Base-by-base conservation (phyloP, 2,797 vertebrate genomes). In the Bradypus variegatus region DNA sequence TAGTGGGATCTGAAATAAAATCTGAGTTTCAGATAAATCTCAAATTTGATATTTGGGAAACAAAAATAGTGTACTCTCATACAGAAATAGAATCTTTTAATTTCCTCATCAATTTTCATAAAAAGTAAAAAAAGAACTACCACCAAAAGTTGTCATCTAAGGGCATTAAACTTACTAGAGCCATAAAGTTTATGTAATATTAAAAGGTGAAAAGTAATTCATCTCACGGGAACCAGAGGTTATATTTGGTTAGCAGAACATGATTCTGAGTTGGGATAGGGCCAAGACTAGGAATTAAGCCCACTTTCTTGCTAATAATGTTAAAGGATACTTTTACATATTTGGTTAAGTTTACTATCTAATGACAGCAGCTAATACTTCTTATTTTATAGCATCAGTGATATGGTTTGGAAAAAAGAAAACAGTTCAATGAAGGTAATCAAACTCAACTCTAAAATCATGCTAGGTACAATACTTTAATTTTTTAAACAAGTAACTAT, bases 291-390 rank as follows among this genome's bases (percentile, higher is more conserved):
- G 79, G 53, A 94, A 76, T 75, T 94, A 83, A 62, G 21, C 33
- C 29, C 13, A 92, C 78, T 91, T 90, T 95, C 73, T 69, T 41
- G 72, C 29, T 16, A 36, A 80, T 94, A 78, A 10, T 69, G 33
- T 45, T 82, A 88, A 90, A 90, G 53, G 53, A 45, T 72, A 89
- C 45, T 82, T 93, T 60, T 19, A 41, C 15, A 48, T 67, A 76
- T 13, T 69, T 92, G 58, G 60, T 89, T 53, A 76, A 81, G 94
- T 90, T 86, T 93, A 33, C 94, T 89, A 91, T 55, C n/a, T 53
- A 93, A 89, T 18, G n/a, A 60, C 18, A 55, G 27, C 38, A 70
- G 2, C 62, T 90, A 90, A 50, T 81, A 84, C 58, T 87, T 95
- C 75, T 78, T 72, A 53, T 87, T 90, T 89, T 41, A 77, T 45